A percentile compares a stretch with the other conserved stretches of the same genome.
phyloP scores from a whole-genome alignment of 2,888 invertebrate genomes.

The Loripinus fragilis region DNA sequence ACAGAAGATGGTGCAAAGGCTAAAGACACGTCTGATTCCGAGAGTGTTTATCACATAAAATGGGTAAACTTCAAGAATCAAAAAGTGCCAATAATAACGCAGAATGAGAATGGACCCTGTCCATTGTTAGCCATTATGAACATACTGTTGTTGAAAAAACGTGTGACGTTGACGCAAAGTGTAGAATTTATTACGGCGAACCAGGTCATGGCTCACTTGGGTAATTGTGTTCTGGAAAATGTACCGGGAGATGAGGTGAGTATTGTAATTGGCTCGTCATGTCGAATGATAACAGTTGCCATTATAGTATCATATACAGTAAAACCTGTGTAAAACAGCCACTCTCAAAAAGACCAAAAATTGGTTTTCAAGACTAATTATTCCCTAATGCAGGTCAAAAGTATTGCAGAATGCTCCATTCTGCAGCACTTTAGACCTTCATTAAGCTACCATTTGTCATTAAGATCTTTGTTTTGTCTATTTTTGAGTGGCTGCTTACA shows the following conservation, averaged over 20 bases:
- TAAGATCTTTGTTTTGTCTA: no score
- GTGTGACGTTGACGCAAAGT: slow-evolving; percentile 82
- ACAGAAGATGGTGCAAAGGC: slow-evolving; percentile 26
- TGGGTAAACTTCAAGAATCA: slow-evolving; percentile 83
- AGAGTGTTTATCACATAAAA: slow-evolving; percentile 84
- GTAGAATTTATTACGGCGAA: slow-evolving; percentile 84
- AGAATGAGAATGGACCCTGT: slow-evolving; percentile 87
- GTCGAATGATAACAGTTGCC: no score
- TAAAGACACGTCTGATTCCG: slow-evolving; percentile 21
- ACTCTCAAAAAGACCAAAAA: no score
- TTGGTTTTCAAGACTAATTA: no score
- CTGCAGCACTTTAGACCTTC: no score
- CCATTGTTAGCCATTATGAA: slow-evolving; percentile 86
- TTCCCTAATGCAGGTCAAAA: no score
- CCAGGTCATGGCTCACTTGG: slow-evolving; percentile 85
- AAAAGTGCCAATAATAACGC: slow-evolving; percentile 85
- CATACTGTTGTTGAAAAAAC: slow-evolving; percentile 84
- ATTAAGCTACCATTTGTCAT: no score
- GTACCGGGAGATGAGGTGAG: slow-evolving; percentile 82
- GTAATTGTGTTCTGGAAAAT: slow-evolving; percentile 84
- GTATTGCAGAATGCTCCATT: no score
- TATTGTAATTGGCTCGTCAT: no score
- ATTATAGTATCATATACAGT: no score
- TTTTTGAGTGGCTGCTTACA: no score
- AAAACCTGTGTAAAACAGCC: no score